Percentiles rank a stretch among this genome's conserved stretches.
These are phyloP conservation scores for Clavelina lepadiformis DNA, from an alignment of 23 tunicate species.

Conservation along the genomic window DNA sequence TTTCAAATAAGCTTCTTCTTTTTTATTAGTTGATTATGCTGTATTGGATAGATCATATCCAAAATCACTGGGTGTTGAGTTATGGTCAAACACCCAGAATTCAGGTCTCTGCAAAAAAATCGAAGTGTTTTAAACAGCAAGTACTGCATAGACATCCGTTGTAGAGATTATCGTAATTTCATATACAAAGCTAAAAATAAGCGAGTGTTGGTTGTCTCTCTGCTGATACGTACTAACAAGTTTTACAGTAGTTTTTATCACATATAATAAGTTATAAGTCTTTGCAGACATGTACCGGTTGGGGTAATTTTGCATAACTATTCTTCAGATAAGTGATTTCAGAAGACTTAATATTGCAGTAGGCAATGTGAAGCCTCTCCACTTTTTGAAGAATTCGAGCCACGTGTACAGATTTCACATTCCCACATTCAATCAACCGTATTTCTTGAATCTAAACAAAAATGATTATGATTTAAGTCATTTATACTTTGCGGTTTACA, in stretches of 20 bases:
- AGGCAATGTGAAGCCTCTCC: slow-evolving; percentile 36
- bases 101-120: slow-evolving; percentile 32
- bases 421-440: slow-evolving; percentile 23
- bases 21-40: too few species aligned
- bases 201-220: too few species aligned
- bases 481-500: background rate
- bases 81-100: slow-evolving; percentile 29
- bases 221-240: too few species aligned
- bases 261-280: background rate
- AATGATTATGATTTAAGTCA: background rate
- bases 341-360: slow-evolving; percentile 18
- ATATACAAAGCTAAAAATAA: too few species aligned
- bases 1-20: too few species aligned
- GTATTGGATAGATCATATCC: slow-evolving; percentile 25
- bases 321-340: slow-evolving; percentile 8
- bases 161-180: too few species aligned
- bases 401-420: slow-evolving; percentile 11
- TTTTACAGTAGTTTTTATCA: too few species aligned
- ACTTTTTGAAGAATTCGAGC: slow-evolving; percentile 18
- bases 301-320: slow-evolving; percentile 5
- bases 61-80: slow-evolving; percentile 16
- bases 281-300: slow-evolving; percentile 19
- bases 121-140: too few species aligned
- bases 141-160: too few species aligned
- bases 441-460: slow-evolving; percentile 23